A percentile compares a stretch with the other conserved stretches of the same genome.
Conservation (phyloP, 2,888 invertebrate species). For the Drosophila lutescens region DNA sequence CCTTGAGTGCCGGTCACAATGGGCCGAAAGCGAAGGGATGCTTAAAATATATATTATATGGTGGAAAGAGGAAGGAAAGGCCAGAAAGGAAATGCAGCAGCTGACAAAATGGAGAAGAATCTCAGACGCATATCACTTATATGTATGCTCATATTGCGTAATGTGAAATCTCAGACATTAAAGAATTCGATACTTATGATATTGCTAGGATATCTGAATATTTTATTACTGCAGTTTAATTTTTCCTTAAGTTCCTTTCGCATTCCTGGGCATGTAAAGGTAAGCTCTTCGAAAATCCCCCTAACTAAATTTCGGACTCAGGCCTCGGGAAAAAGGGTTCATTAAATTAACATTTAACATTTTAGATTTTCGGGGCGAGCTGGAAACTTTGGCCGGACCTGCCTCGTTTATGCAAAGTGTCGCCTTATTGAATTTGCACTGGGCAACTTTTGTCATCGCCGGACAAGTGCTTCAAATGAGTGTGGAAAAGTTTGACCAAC, state of each 20-base stretch:
- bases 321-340: slow-evolving; percentile 35
- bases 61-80: neutral
- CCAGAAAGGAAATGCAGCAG: slow-evolving; percentile 16
- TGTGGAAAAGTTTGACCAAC: slow-evolving; percentile 49
- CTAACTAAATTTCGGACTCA: slow-evolving; percentile 1
- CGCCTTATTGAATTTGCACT: slow-evolving; percentile 66
- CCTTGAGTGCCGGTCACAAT: slow-evolving; percentile 32
- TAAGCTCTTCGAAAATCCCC: neutral
- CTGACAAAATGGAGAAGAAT: slow-evolving; percentile 22
- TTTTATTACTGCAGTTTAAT: no score
- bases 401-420: slow-evolving; percentile 66
- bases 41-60: neutral
- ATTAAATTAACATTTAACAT: slow-evolving; percentile 63
- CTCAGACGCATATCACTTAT: neutral
- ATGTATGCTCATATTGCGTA: neutral
- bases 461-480: slow-evolving; percentile 62
- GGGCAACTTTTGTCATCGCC: slow-evolving; percentile 57
- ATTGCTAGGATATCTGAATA: no score
- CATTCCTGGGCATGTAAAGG: neutral
- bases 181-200: no score
- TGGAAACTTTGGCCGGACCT: slow-evolving; percentile 46
- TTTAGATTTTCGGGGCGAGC: slow-evolving; percentile 21
- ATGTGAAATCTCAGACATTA: no score
- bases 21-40: neutral
- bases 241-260: no score